A percentile compares a stretch with the other conserved stretches of the same genome.
Conservation (phyloP, 2,797 vertebrate species). For the Bovichtus variegatus region DNA sequence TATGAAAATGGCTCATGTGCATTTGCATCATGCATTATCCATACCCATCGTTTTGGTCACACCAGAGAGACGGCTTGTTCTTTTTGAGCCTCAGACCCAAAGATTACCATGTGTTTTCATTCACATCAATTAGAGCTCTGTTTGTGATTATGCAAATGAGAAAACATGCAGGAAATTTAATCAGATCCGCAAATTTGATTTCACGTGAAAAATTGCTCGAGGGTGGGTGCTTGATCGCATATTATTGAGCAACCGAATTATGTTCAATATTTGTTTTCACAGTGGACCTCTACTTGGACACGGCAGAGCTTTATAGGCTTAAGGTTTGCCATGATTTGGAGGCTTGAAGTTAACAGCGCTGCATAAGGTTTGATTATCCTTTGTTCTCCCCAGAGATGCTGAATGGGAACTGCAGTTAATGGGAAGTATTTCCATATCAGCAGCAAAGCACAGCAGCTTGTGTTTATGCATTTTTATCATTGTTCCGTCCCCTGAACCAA, state of each 20-base stretch:
- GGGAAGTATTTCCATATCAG: conserved; percentile 78
- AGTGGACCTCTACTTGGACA: conserved; percentile 66
- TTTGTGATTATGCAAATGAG: conserved; percentile 85
- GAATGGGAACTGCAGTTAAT: conserved; percentile 74
- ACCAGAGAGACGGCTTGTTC: conserved; percentile 22
- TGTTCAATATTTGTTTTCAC: conserved; percentile 73
- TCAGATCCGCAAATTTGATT: conserved; percentile 84
- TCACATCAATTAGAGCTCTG: conserved; percentile 79
- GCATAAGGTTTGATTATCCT: conserved; percentile 73
- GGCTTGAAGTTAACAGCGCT: conserved; percentile 61
- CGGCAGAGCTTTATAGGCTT: conserved; percentile 65
- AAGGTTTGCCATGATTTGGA: conserved; percentile 57
- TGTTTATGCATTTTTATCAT: conserved; percentile 80
- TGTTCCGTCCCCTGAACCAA: conserved; percentile 66
- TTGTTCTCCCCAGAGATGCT: conserved; percentile 75
- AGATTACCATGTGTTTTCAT: conserved; percentile 78
- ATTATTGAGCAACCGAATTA: conserved; percentile 71
- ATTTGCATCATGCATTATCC: conserved; percentile 47
- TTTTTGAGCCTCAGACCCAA: conserved; percentile 47
- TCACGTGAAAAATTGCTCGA: conserved; percentile 77
- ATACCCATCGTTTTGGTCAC: neutral
- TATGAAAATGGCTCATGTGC: conserved; percentile 64
- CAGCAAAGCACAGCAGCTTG: conserved; percentile 68
- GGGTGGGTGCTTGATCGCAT: conserved; percentile 65
- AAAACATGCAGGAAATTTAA: conserved; percentile 85